These are phyloP conservation scores for Acanthaster planci DNA, from an alignment of 35 echinoderm and acorn worm genomes.

Conservation along the genomic window DNA sequence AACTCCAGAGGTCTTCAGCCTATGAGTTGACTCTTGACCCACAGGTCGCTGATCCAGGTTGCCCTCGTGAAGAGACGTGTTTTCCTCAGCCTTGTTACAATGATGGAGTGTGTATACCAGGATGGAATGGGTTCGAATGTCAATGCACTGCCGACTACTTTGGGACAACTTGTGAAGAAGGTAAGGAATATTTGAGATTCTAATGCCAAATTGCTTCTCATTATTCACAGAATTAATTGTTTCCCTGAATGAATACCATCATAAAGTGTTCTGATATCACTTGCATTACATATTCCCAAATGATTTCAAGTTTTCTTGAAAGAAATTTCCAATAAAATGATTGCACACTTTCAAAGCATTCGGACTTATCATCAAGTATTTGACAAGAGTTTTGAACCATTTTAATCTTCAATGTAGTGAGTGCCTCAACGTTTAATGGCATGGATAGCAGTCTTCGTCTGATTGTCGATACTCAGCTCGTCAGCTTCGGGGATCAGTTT, in stretches of 20 bases:
- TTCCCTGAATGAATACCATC: too few relatives aligned
- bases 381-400: not conserved
- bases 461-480: conserved; percentile 58
- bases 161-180: conserved; percentile 80
- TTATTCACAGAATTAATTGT: too few relatives aligned
- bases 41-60: conserved; percentile 59
- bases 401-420: conserved; percentile 37
- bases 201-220: too few relatives aligned
- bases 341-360: not conserved
- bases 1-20: conserved; percentile 59
- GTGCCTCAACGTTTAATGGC: conserved; percentile 78
- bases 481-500: conserved; percentile 86
- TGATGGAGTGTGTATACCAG: conserved; percentile 64
- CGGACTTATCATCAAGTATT: not conserved
- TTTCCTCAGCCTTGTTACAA: conserved; percentile 71
- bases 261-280: too few relatives aligned
- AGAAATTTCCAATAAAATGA: not conserved
- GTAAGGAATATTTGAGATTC: conserved; percentile 60
- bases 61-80: conserved; percentile 72
- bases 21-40: conserved; percentile 54
- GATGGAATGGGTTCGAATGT: conserved; percentile 78
- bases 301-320: too few relatives aligned
- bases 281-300: not conserved
- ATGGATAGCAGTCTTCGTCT: conserved; percentile 59
- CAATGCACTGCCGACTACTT: conserved; percentile 74